Evolutionary conservation across 2,113 vertebrate species (phyloP), one percentile per base, ranked within the genome.

Genomic region (Procavia capensis): DNA sequence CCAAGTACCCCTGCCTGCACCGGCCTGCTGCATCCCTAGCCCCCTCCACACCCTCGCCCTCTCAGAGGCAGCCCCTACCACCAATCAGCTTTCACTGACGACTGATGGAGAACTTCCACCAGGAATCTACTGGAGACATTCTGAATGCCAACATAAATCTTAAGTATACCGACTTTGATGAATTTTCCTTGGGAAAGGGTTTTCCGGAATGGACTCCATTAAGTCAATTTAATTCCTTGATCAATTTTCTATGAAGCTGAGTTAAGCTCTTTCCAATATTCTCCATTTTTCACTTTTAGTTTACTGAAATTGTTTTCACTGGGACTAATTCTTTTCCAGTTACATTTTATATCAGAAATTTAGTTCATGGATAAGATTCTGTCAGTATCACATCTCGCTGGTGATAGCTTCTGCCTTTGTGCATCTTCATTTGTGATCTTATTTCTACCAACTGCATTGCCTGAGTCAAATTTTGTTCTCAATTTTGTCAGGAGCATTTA

Each of bases 161-260:
- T 72, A 85, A 95, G 85, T 36, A 2, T 9, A 22, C 91, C 66
- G 86, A 88, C 82, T 50, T 74, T 93, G 94, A 96, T 93, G 82
- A 78, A 95, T 96, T 85, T 95, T 95, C 41, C 76, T 70, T 88
- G 54, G 94, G 85, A 95, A 95, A 96, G 74, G 2, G 90, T 93
- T 97, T 97, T 97, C 96, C 16, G 61, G 96, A 96, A 96, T 88
- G 45, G 90, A 93, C 97, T 95, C 59, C 81, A 92, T 93, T 95
- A 97, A 95, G 92, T 95, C 94, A 90, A 45, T 88, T 96, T 96
- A 95, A 96, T 95, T 95, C 95, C 80, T 79, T 85, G 78, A 97
- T 97, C 96, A 93, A 95, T 97, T 96, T 87, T 96, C 85, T 92
- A 74, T 92, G 95, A 93, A 93, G 72, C 88, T 94, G 74, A 14